Evolutionary conservation across 1,140 invertebrate species (phyloP).

Genomic region (Lucilia sericata): DNA sequence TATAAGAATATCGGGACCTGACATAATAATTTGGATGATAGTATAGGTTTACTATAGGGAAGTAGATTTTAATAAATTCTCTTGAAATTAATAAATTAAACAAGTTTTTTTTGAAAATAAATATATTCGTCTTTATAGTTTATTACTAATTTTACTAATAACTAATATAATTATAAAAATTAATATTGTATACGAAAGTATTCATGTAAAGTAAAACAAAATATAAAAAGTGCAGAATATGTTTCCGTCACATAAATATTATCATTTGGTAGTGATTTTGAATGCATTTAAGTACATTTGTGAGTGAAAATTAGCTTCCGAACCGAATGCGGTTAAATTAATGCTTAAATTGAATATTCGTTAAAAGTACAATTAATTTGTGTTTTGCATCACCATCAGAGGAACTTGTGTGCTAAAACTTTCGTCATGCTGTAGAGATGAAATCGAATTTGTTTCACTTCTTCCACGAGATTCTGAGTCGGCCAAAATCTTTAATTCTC

Average conservation of each 20-base stretch:
- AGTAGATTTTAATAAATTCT: too few species aligned
- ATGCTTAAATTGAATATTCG: too few species aligned
- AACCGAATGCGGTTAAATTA: neutral
- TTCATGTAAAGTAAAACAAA: neutral
- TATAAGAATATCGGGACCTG: too few species aligned
- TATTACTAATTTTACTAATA: neutral
- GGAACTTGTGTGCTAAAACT: conserved; percentile 58
- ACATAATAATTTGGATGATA: too few species aligned
- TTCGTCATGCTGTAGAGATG: conserved; percentile 53
- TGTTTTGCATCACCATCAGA: conserved; percentile 60
- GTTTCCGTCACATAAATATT: neutral
- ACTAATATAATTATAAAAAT: neutral
- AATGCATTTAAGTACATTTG: neutral
- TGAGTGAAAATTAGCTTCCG: neutral
- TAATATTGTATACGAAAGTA: neutral
- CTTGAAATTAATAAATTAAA: too few species aligned
- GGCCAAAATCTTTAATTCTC: conserved; percentile 59
- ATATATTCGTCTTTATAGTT: too few species aligned
- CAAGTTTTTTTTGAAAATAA: too few species aligned
- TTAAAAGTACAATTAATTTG: conserved; percentile 49
- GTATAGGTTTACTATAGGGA: too few species aligned
- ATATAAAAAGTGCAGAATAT: neutral
- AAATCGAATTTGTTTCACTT: conserved; percentile 50
- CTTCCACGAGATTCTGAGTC: conserved; percentile 65
- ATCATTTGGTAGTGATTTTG: neutral